These are phyloP conservation scores for Eupithecia subumbrata DNA, from an alignment of 2,888 invertebrate species.

Conservation along the genomic window DNA sequence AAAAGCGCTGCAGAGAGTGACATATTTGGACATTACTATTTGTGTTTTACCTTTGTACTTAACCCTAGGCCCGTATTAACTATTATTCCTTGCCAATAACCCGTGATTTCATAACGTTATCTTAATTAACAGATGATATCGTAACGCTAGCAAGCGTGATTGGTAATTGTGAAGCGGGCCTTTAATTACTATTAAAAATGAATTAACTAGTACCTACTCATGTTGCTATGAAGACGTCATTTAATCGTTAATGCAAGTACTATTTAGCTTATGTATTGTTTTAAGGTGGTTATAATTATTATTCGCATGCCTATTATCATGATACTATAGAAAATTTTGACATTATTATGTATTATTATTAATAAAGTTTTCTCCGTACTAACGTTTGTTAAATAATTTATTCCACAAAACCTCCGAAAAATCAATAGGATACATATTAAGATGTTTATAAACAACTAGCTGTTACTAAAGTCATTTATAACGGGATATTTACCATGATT, in stretches of 20 bases:
- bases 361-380: slow-evolving; percentile 24
- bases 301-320: slow-evolving; percentile 17
- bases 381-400: neutral
- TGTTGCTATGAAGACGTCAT: neutral
- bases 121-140: neutral
- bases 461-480: no score
- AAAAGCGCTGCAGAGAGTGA: slow-evolving; percentile 42
- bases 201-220: neutral
- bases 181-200: neutral
- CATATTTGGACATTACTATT: slow-evolving; percentile 34
- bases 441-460: no score
- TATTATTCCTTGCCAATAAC: neutral
- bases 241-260: neutral
- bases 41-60: neutral
- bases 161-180: neutral
- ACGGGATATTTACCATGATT: no score
- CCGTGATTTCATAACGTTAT: neutral
- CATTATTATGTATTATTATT: slow-evolving; percentile 20
- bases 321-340: slow-evolving; percentile 18
- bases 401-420: neutral
- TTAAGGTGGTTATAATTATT: neutral
- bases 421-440: no score
- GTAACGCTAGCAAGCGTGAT: neutral
- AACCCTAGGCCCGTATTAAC: neutral
- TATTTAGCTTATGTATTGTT: slow-evolving; percentile 9